These are phyloP conservation scores for Apus apus DNA, from an alignment of 2,113 vertebrate species.

Conservation along the genomic window DNA sequence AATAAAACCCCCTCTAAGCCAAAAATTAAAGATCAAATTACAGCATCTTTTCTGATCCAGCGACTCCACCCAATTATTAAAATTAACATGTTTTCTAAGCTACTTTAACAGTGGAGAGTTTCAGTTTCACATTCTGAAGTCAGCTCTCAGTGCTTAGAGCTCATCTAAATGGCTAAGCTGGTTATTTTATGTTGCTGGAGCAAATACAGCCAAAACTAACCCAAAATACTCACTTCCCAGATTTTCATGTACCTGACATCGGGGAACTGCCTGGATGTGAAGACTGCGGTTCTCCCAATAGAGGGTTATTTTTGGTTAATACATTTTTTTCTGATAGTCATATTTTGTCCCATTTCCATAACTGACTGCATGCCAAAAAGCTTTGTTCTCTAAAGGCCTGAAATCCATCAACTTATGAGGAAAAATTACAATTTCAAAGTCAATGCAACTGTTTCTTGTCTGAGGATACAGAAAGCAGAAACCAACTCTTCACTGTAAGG, in stretches of 20 bases:
- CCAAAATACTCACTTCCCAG: background rate
- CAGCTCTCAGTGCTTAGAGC: background rate
- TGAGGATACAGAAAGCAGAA: background rate
- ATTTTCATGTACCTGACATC: background rate
- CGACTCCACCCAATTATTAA: background rate
- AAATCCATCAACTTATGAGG: background rate
- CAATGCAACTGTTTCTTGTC: background rate
- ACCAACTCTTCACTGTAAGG: background rate
- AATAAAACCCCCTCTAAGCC: background rate
- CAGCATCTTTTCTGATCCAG: background rate
- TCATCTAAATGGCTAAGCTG: background rate
- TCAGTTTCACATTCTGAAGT: background rate
- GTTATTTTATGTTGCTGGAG: background rate
- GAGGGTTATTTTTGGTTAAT: background rate
- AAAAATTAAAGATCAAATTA: background rate
- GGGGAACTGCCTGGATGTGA: background rate
- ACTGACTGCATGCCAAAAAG: background rate
- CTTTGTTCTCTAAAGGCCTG: background rate
- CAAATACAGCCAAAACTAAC: background rate
- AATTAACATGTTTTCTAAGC: background rate
- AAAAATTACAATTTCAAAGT: background rate
- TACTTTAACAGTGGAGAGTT: background rate
- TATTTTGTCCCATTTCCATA: background rate
- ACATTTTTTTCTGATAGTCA: background rate
- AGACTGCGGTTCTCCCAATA: background rate